Evolutionary conservation across 2,797 vertebrate species (phyloP), one percentile per base, ranked within the genome.

Genomic region (Paguma larvata): DNA sequence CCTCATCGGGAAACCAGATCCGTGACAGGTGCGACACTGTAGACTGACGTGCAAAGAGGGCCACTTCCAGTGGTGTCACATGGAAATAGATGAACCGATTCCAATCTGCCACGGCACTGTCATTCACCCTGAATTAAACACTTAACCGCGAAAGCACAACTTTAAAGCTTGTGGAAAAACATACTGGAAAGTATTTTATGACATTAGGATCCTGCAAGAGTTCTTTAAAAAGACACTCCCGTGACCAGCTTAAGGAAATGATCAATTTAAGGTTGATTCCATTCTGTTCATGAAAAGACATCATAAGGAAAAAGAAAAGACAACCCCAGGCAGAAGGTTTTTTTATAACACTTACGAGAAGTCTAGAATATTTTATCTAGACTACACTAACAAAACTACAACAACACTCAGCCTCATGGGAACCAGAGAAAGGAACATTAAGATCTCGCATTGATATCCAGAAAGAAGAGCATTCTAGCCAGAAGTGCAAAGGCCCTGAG

Each of bases 61-160:
- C 44, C 16, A 3, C 25, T 25, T 1, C 13, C 7, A 19, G n/a
- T 0, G 0, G 44, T 9, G 2, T 75, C 80, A n/a, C 0, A 0
- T 1, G 27, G n/a, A 53, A 53, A 41, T 18, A 62, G 41, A 23
- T 23, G 19, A 65, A 44, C 38, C 19, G 18, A 75, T 41, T 16
- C 59, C n/a, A 1, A 0, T 25, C 90, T 85, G 75, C 56, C n/a
- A 5, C 1, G 4, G 44, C 9, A 53, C 9, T 16, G 63, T 41
- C 19, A 18, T 65, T 92, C 25, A 16, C 14, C 3, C 13, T 41
- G 56, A 92, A 41, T 41, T 53, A 32, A 85, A 85, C n/a, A 41
- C 59, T 27, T 65, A n/a, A 12, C 7, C 25, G 27, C 19, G n/a
- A 32, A 51, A 89, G n/a, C 59, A 65, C 85, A n/a, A 44, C 27